phyloP scores from a whole-genome alignment of 2,888 invertebrate genomes.

The Lysandra coridon region DNA sequence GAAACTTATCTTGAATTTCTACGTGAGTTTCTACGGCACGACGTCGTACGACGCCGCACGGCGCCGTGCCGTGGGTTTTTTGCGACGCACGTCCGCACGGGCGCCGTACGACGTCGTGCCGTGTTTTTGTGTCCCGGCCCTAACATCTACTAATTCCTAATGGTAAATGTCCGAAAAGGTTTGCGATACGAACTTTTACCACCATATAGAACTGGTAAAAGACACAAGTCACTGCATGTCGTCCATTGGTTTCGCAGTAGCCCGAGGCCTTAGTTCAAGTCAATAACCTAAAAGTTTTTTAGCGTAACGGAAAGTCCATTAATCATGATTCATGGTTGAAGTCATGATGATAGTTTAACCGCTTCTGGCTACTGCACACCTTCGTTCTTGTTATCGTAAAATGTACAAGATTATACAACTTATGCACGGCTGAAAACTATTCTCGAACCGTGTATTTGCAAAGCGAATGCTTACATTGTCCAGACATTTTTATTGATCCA shows the following conservation, averaged over 20 bases:
- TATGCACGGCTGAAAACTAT: neutral
- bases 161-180: too few species aligned
- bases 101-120: too few species aligned
- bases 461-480: constrained; percentile 41
- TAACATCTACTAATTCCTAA: too few species aligned
- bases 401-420: neutral
- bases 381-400: neutral
- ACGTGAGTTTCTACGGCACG: too few species aligned
- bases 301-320: constrained; percentile 63
- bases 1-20: too few species aligned
- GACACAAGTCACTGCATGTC: neutral
- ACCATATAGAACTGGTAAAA: too few species aligned
- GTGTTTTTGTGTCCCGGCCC: too few species aligned
- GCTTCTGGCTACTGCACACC: constrained; percentile 40
- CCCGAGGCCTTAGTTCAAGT: constrained; percentile 36
- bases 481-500: constrained; percentile 35
- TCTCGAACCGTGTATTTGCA: neutral
- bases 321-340: constrained; percentile 66
- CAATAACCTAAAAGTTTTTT: constrained; percentile 52
- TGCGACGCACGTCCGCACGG: too few species aligned
- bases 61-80: too few species aligned
- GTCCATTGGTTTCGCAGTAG: neutral
- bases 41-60: too few species aligned
- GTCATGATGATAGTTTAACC: constrained; percentile 46
- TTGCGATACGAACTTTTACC: too few species aligned